Percentiles rank a stretch among this genome's conserved stretches.
phyloP scores from a whole-genome alignment of 2,797 vertebrate species.

The Neopelma chrysocephalum region DNA sequence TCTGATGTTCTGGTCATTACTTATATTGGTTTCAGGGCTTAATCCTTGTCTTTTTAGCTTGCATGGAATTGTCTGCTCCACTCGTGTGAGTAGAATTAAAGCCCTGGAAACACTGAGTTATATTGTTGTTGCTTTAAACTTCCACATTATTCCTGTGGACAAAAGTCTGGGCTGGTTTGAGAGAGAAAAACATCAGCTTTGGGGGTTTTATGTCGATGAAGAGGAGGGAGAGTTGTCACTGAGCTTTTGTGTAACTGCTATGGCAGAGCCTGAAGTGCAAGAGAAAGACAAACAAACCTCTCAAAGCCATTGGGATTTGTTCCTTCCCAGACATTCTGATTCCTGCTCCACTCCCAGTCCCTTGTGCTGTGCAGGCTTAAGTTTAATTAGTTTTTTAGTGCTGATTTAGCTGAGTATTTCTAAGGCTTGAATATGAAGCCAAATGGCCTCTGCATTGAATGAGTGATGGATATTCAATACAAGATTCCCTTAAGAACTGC shows the following conservation, averaged over 20 bases:
- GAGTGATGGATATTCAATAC: neutral
- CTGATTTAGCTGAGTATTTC: neutral
- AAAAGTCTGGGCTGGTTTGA: neutral
- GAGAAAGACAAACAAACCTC: neutral
- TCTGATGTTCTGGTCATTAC: neutral
- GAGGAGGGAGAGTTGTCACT: neutral
- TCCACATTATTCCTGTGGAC: too few species aligned
- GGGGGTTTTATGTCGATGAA: neutral
- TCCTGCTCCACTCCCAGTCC: neutral
- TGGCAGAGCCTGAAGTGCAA: neutral
- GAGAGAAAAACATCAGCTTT: neutral
- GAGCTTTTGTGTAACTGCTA: neutral
- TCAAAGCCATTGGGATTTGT: neutral
- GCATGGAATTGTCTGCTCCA: neutral
- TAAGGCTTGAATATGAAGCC: neutral
- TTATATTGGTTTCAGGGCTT: neutral
- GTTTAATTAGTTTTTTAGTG: neutral
- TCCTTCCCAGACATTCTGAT: fast-evolving
- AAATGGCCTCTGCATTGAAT: neutral
- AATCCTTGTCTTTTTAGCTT: neutral
- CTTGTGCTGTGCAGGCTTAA: neutral
- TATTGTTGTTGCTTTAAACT: neutral
- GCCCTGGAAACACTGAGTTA: neutral
- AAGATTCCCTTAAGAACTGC: neutral
- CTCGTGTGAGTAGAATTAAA: neutral